These are phyloP conservation scores for Drosophila guanche DNA, from an alignment of 1,140 invertebrate genomes.

Conservation along the genomic window DNA sequence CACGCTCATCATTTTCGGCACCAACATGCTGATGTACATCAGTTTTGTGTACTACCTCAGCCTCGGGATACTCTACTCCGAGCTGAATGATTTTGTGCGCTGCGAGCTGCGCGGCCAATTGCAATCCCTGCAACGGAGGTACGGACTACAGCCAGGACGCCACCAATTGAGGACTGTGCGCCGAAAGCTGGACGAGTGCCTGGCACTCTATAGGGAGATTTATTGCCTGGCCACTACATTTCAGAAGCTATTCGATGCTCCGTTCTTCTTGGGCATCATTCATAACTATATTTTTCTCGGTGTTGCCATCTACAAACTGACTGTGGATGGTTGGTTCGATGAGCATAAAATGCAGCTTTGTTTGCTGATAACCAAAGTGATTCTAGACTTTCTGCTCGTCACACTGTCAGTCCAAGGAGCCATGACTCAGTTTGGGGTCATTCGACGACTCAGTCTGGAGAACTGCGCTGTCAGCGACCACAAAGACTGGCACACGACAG, in stretches of 20 bases:
- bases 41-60: slow-evolving; percentile 42
- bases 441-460: slow-evolving; percentile 46
- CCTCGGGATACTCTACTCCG: slow-evolving; percentile 35
- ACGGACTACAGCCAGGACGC: neutral
- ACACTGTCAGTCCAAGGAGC: slow-evolving; percentile 35
- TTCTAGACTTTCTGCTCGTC: slow-evolving; percentile 45
- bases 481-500: slow-evolving; percentile 42
- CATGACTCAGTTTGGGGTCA: slow-evolving; percentile 15
- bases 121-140: neutral
- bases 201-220: slow-evolving; percentile 52
- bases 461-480: slow-evolving; percentile 22
- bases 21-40: slow-evolving; percentile 23
- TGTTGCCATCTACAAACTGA: neutral
- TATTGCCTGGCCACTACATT: slow-evolving; percentile 16
- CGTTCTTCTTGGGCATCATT: slow-evolving; percentile 21
- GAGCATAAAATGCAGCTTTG: no score
- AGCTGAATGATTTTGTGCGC: slow-evolving; percentile 37
- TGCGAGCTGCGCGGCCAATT: slow-evolving; percentile 25
- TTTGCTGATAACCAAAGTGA: slow-evolving; percentile 10
- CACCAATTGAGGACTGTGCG: neutral
- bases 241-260: slow-evolving; percentile 25
- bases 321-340: neutral
- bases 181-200: slow-evolving; percentile 32
- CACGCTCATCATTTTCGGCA: neutral
- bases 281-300: slow-evolving; percentile 20